phyloP scores from a whole-genome alignment of 2,113 vertebrate species.

The Recurvirostra avosetta region DNA sequence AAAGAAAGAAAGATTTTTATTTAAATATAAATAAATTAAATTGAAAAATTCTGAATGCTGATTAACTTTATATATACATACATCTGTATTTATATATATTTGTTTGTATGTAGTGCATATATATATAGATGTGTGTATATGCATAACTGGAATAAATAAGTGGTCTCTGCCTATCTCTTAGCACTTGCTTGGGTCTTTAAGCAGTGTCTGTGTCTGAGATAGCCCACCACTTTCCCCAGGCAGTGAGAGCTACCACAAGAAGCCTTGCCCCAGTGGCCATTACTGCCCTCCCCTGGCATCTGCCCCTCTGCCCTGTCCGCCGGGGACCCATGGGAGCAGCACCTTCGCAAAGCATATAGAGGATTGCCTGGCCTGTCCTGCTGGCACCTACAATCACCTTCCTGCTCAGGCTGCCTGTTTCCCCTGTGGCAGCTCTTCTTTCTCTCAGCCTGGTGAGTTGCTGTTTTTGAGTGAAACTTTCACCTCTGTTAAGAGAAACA shows the following conservation, averaged over 20 bases:
- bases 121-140: not conserved
- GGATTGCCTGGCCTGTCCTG: slow-evolving; percentile 84
- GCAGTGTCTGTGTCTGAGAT: not conserved
- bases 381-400: slow-evolving; percentile 83
- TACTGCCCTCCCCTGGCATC: slow-evolving; percentile 77
- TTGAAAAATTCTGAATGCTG: not conserved
- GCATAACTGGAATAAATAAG: not conserved
- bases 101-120: not conserved
- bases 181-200: not conserved
- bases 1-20: not conserved
- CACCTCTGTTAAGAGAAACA: not conserved
- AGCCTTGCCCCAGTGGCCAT: slow-evolving; percentile 80
- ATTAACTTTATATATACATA: not conserved
- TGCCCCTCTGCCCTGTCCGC: slow-evolving; percentile 79
- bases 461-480: not conserved
- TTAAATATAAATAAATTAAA: not conserved
- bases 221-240: slow-evolving; percentile 60
- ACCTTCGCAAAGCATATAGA: slow-evolving; percentile 34
- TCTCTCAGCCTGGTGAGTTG: slow-evolving; percentile 78
- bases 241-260: slow-evolving; percentile 70
- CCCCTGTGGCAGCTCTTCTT: slow-evolving; percentile 88
- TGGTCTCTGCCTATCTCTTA: not conserved
- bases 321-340: slow-evolving; percentile 78
- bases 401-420: slow-evolving; percentile 84
- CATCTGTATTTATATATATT: not conserved